Conservation (phyloP, 1,140 invertebrate species). For the Drosophila persimilis region DNA sequence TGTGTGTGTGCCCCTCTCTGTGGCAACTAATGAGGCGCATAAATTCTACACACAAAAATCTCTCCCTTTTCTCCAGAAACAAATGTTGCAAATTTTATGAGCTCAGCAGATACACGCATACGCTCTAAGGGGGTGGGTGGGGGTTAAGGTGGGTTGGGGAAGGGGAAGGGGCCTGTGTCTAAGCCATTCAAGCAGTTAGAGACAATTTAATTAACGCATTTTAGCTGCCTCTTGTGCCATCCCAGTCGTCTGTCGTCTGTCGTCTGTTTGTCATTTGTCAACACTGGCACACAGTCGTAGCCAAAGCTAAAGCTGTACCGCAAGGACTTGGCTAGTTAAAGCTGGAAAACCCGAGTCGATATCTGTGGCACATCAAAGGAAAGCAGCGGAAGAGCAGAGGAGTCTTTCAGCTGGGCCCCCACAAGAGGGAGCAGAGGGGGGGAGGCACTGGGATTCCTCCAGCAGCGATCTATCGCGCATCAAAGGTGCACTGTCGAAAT, state of each 20-base stretch:
- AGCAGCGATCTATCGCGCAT: constrained; percentile 29
- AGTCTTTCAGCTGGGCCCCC: too few species aligned
- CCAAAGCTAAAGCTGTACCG: too few species aligned
- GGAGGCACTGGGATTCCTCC: not conserved
- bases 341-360: not conserved
- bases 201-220: constrained; percentile 78
- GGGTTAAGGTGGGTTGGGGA: too few species aligned
- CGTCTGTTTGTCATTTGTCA: constrained; percentile 66
- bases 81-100: constrained; percentile 77
- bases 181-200: constrained; percentile 61
- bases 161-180: constrained; percentile 36
- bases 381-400: too few species aligned
- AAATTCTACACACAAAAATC: constrained; percentile 73
- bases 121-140: not conserved
- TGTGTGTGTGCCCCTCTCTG: constrained; percentile 8
- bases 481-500: constrained; percentile 55
- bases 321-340: constrained; percentile 4
- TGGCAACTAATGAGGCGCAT: constrained; percentile 80
- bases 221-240: constrained; percentile 37
- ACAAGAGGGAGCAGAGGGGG: too few species aligned
- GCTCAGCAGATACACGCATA: constrained; percentile 49
- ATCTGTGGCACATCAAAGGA: not conserved
- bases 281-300: constrained; percentile 2
- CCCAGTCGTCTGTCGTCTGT: constrained; percentile 26
- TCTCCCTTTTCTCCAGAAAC: constrained; percentile 24